Evolutionary conservation across 2,113 vertebrate genomes (phyloP).

Genomic region (Microcebus lehilahytsara): DNA sequence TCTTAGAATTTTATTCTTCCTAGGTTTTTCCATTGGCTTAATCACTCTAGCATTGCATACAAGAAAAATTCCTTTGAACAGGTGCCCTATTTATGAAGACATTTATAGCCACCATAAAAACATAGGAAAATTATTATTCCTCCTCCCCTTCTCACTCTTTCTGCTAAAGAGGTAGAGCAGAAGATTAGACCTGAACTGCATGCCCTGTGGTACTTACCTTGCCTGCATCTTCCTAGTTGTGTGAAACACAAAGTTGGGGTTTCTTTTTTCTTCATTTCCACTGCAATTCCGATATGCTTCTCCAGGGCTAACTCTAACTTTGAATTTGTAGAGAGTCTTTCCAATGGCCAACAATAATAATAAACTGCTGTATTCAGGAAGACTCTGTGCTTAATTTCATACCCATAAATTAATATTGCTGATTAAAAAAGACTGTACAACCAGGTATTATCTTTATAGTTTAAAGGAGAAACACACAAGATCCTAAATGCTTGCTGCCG

Average conservation of each 20-base stretch:
- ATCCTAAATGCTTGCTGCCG: not conserved
- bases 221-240: not conserved
- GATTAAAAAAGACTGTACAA: not conserved
- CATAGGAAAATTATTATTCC: constrained; percentile 58
- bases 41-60: constrained; percentile 58
- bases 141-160: constrained; percentile 40
- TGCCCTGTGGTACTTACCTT: not conserved
- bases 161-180: not conserved
- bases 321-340: not conserved
- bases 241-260: not conserved
- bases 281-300: not conserved
- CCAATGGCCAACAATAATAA: not conserved
- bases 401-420: not conserved
- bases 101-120: constrained; percentile 64
- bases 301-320: not conserved
- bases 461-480: not conserved
- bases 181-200: not conserved
- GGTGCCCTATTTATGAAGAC: constrained; percentile 66
- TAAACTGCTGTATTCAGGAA: not conserved
- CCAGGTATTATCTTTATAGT: not conserved
- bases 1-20: constrained; percentile 58
- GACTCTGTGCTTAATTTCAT: not conserved
- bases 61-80: constrained; percentile 58
- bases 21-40: constrained; percentile 65
- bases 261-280: not conserved